These are phyloP conservation scores for Philypnodon macrostomus DNA, from an alignment of 2,797 vertebrate species.

Conservation along the genomic window DNA sequence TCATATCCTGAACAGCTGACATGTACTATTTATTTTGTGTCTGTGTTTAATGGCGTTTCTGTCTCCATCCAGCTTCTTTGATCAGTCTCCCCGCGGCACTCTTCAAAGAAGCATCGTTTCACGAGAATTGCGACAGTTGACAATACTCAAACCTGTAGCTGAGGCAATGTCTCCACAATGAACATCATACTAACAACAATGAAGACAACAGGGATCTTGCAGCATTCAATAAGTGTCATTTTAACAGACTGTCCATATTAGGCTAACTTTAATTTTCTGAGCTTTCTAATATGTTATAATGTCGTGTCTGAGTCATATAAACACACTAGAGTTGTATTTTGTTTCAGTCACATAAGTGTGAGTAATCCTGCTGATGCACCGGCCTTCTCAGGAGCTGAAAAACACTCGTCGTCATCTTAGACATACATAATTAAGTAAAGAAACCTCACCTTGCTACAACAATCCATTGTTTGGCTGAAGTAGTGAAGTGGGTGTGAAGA, in stretches of 20 bases:
- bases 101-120: conserved; percentile 47
- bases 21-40: conserved; percentile 41
- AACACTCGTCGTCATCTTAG: too few species aligned
- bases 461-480: too few species aligned
- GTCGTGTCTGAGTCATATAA: too few species aligned
- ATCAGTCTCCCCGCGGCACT: conserved; percentile 28
- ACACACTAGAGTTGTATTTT: too few species aligned
- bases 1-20: conserved; percentile 22
- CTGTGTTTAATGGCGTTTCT: conserved; percentile 9
- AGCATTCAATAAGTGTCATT: conserved; percentile 8
- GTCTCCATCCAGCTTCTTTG: conserved; percentile 22
- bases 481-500: too few species aligned
- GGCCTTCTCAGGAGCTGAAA: too few species aligned
- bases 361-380: too few species aligned
- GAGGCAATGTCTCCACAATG: conserved; percentile 23
- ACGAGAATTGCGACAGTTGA: conserved; percentile 18
- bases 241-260: conserved; percentile 23
- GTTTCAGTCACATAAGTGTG: too few species aligned
- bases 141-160: conserved; percentile 31
- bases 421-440: too few species aligned
- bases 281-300: too few species aligned
- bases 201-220: conserved; percentile 28
- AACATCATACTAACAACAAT: conserved; percentile 20
- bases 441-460: too few species aligned
- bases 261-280: too few species aligned